Conservation (phyloP, 2,797 vertebrate species). For the Manis javanica region DNA sequence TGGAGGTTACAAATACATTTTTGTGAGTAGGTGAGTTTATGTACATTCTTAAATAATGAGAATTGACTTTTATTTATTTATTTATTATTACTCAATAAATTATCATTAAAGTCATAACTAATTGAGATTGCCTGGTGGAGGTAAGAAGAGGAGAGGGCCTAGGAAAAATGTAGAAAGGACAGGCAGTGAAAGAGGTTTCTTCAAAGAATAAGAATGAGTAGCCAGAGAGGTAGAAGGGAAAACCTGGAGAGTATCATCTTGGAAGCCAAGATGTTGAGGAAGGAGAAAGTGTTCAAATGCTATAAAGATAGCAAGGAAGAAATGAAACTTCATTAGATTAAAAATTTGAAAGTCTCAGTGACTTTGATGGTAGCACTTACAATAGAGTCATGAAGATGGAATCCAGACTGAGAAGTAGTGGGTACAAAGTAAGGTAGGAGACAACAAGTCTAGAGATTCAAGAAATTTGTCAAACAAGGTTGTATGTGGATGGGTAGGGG, state of each 20-base stretch:
- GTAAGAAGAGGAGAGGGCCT: not conserved
- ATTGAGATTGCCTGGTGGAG: not conserved
- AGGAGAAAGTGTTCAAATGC: not conserved
- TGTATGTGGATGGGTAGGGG: not conserved
- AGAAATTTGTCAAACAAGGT: not conserved
- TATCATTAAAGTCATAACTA: not conserved
- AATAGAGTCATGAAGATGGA: not conserved
- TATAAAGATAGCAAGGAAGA: not conserved
- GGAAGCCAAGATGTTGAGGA: not conserved
- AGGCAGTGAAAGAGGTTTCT: not conserved
- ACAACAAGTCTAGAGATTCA: not conserved
- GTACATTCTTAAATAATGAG: not conserved
- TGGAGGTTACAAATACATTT: not conserved
- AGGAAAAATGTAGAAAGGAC: not conserved
- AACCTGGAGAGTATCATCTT: not conserved
- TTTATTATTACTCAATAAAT: not conserved
- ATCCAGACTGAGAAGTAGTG: not conserved
- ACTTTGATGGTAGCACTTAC: not conserved
- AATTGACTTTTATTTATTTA: not conserved
- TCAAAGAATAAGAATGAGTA: not conserved
- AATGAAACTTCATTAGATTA: slow-evolving; percentile 12
- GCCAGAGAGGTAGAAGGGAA: not conserved
- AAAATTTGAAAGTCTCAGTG: slow-evolving; percentile 10
- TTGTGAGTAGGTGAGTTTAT: not conserved
- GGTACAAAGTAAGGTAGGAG: not conserved